Conservation (phyloP, 2,888 invertebrate species). For the Gerris lacustris region DNA sequence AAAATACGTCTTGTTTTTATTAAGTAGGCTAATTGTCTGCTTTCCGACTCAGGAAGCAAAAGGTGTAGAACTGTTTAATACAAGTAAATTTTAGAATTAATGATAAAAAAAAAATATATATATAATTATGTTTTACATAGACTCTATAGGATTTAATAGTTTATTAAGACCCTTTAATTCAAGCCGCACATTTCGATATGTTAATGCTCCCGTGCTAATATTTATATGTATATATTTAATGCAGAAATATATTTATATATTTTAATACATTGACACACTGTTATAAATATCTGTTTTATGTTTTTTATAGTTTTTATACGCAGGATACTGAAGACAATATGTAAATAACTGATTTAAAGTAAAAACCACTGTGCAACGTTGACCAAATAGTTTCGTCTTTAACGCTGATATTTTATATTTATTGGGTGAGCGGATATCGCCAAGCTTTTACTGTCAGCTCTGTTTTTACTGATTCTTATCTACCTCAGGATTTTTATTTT, state of each 20-base stretch:
- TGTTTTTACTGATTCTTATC: constrained; percentile 6
- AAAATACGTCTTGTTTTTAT: not conserved
- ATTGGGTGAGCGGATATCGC: not conserved
- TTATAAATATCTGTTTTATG: constrained; percentile 24
- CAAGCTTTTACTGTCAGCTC: constrained; percentile 9
- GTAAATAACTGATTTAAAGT: constrained; percentile 12
- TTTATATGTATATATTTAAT: constrained; percentile 15
- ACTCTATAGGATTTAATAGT: not conserved
- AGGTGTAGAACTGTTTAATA: not conserved
- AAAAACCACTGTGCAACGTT: constrained; percentile 19
- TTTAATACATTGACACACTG: not conserved
- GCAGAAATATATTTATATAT: constrained; percentile 22
- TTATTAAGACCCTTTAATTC: not conserved
- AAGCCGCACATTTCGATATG: not conserved
- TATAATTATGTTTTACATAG: not conserved
- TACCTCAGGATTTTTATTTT: constrained; percentile 5
- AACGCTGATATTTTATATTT: too few species aligned
- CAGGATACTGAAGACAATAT: constrained; percentile 25
- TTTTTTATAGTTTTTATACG: constrained; percentile 26
- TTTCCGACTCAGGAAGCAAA: not conserved
- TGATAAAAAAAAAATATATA: not conserved
- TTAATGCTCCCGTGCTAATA: constrained; percentile 13
- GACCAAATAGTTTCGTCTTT: constrained; percentile 15
- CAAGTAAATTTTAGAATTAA: not conserved
- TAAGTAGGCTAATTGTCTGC: not conserved